These are phyloP conservation scores for Diarsia dahlii DNA, from an alignment of 2,888 invertebrate species.

Conservation along the genomic window DNA sequence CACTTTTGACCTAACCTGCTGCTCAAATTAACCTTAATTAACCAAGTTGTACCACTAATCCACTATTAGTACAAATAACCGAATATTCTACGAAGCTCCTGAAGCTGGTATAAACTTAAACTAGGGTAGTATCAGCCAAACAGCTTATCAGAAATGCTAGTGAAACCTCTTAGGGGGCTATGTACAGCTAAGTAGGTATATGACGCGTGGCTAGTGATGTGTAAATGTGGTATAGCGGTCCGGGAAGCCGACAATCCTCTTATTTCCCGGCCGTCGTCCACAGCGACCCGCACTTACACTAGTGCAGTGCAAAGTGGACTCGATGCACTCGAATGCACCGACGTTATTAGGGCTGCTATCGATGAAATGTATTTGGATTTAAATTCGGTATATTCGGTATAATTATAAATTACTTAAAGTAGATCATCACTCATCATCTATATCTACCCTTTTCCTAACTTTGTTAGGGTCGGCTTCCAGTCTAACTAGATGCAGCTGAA, in stretches of 20 bases:
- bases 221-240: constrained; percentile 43
- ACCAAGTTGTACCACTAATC: background rate
- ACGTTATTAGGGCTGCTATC: constrained; percentile 65
- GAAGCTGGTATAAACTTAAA: constrained; percentile 13
- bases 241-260: constrained; percentile 70
- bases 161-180: constrained; percentile 5
- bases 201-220: constrained; percentile 37
- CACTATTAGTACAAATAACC: background rate
- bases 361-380: constrained; percentile 13
- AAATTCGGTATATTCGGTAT: background rate
- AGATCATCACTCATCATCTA: no score
- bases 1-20: no score
- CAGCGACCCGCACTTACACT: constrained; percentile 71
- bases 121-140: constrained; percentile 6
- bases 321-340: constrained; percentile 73
- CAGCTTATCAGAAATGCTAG: constrained; percentile 10
- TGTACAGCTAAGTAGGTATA: constrained; percentile 14
- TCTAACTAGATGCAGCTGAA: no score
- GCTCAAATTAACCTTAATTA: background rate
- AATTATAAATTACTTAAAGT: no score
- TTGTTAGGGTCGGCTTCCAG: no score
- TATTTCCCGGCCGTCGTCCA: constrained; percentile 71
- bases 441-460: no score
- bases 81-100: background rate
- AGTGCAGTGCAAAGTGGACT: constrained; percentile 70